Base-by-base conservation (phyloP, 2,888 invertebrate genomes). In the Drosophila subsilvestris region DNA sequence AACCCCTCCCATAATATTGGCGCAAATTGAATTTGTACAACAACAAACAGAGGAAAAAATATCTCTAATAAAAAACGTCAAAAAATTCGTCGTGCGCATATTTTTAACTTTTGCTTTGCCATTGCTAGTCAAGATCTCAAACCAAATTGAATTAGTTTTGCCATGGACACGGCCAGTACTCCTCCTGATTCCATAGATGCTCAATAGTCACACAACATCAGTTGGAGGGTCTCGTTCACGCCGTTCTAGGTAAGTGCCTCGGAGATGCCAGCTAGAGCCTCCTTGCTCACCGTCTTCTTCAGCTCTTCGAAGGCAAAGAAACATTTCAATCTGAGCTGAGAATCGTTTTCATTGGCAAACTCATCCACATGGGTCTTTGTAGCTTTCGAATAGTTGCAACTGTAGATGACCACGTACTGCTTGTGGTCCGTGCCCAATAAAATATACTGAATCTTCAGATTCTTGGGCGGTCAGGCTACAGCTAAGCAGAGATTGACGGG, bases 21-120 rank as follows among this genome's bases (percentile, higher is more conserved):
- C 68, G 72, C 75, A 78, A 78, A 86, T 78, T 78, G 79, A 86
- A 86, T 88, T 88, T 69, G 69, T 67, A 71, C 61, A 77, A 68
- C 60, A 51, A 51, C 22, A 65, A 80, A 61, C 55, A 66, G 25
- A 44, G 51, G 20, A 55, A 45, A 65, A 60, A 43, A 72, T 42
- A 58, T 63, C 65, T 65, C 53, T 43, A 68, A 56, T 50, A 51
- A 56, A 43, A 60, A 53, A n/a, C 12, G 3, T 12, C 9, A 54
- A 27, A 27, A 58, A 54, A 37, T 49, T 48, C 56, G 56, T 61
- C 42, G 57, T 55, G 72, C 60, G 65, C 44, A 65, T 60, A 54
- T 63, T 71, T 66, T 56, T 57, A 50, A 69, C 54, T 63, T 60
- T 79, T 66, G 58, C 61, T 71, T 79, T 61, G 51, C 48, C 54